Conservation (phyloP, 1,140 invertebrate genomes). For the Nomia melanderi region DNA sequence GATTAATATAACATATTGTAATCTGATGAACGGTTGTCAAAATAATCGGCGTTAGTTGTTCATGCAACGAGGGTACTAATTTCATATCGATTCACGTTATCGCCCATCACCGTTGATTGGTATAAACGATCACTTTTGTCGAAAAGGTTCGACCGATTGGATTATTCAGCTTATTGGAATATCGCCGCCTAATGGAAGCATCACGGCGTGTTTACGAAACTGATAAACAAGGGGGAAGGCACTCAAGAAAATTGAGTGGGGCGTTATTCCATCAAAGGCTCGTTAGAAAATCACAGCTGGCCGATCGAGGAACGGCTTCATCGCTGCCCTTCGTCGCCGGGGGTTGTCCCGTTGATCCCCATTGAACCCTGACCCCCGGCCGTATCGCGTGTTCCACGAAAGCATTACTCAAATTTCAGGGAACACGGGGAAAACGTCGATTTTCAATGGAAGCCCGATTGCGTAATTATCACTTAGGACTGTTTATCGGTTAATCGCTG, state of each 20-base stretch:
- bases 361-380: constrained; percentile 41
- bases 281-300: constrained; percentile 55
- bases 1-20: too few relatives aligned
- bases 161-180: constrained; percentile 34
- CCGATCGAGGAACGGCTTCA: constrained; percentile 52
- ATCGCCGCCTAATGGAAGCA: constrained; percentile 34
- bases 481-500: not conserved
- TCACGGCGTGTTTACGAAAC: constrained; percentile 4
- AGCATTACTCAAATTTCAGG: constrained; percentile 44
- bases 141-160: constrained; percentile 4
- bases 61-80: too few relatives aligned
- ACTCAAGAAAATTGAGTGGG: constrained; percentile 59
- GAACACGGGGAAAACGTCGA: not conserved
- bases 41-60: too few relatives aligned
- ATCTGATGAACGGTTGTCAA: too few relatives aligned
- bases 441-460: not conserved
- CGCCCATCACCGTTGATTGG: not conserved
- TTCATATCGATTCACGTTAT: too few relatives aligned
- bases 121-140: not conserved
- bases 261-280: constrained; percentile 53
- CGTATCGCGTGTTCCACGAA: constrained; percentile 48
- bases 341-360: constrained; percentile 45
- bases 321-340: constrained; percentile 23
- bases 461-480: not conserved
- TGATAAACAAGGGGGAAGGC: constrained; percentile 24